Evolutionary conservation across 2,888 invertebrate genomes (phyloP).

Genomic region (Fabriciana adippe): DNA sequence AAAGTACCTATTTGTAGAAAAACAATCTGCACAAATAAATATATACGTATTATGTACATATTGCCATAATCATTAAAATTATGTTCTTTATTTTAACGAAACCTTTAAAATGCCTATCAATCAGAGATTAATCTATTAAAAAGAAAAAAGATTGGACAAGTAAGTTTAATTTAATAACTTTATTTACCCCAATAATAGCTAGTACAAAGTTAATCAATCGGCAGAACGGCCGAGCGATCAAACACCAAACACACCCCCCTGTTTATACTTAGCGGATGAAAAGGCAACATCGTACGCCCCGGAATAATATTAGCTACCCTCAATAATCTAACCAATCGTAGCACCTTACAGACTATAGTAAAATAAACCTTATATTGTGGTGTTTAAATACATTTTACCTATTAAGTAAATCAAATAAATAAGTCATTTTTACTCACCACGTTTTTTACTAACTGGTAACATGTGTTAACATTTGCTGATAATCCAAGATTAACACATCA

Average conservation of each 20-base stretch:
- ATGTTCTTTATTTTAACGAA: no score
- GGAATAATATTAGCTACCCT: constrained; percentile 82
- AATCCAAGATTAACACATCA: constrained; percentile 82
- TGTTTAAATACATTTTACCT: constrained; percentile 51
- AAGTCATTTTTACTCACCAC: constrained; percentile 46
- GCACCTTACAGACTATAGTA: constrained; percentile 47
- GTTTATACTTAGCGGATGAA: constrained; percentile 82
- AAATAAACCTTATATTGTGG: constrained; percentile 52
- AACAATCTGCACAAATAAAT: no score
- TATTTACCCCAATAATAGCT: constrained; percentile 52
- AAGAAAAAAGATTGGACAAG: constrained; percentile 13
- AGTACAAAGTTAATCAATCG: constrained; percentile 76
- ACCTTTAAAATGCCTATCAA: no score
- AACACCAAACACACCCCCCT: constrained; percentile 78
- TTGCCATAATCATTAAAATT: no score
- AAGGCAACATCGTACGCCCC: constrained; percentile 82
- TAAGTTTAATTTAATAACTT: constrained; percentile 42
- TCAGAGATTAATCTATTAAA: neutral
- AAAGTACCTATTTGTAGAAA: no score
- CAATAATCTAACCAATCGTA: constrained; percentile 73
- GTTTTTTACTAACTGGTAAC: constrained; percentile 81
- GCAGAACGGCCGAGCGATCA: constrained; percentile 68
- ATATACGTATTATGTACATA: no score
- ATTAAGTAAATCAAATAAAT: constrained; percentile 37
- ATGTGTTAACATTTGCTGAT: constrained; percentile 82